A percentile compares a stretch with the other conserved stretches of the same genome.
Evolutionary conservation across 2,888 invertebrate species (phyloP).

Genomic region (Neoitamus cyanurus): DNA sequence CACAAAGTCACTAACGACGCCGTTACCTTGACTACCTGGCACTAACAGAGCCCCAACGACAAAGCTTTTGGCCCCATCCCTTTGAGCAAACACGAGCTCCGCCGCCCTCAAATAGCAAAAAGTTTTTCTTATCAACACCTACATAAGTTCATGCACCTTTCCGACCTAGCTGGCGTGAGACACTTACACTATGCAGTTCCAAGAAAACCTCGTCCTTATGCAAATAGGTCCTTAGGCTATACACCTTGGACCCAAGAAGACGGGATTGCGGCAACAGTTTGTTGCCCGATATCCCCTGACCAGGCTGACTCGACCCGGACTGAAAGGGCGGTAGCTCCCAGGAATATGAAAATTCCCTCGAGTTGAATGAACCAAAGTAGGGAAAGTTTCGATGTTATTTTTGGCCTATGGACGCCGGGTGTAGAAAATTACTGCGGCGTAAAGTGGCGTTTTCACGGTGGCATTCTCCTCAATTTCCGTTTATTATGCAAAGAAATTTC

Average conservation of each 20-base stretch:
- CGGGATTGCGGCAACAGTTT: constrained; percentile 1
- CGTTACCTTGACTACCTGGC: constrained; percentile 46
- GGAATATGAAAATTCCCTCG: not conserved
- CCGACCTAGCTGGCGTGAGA: too few relatives aligned
- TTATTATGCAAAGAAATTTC: not conserved
- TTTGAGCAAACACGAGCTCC: not conserved
- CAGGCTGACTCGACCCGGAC: not conserved
- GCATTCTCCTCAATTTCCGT: not conserved
- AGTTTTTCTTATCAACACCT: not conserved
- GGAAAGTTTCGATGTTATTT: not conserved
- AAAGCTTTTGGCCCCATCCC: not conserved
- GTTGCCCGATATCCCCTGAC: not conserved
- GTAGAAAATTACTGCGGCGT: not conserved
- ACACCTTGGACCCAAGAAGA: not conserved
- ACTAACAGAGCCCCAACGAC: not conserved
- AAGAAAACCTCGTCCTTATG: not conserved
- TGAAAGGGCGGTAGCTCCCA: not conserved
- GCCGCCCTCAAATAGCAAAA: not conserved
- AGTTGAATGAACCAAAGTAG: constrained; percentile 20
- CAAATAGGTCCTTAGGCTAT: not conserved
- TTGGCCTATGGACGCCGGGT: not conserved
- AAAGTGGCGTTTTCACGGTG: not conserved
- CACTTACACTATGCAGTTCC: not conserved
- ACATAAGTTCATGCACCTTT: constrained; percentile 18
- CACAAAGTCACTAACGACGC: constrained; percentile 24